These are phyloP conservation scores for Dasyprocta punctata DNA, from an alignment of 2,113 vertebrate species.

Conservation along the genomic window DNA sequence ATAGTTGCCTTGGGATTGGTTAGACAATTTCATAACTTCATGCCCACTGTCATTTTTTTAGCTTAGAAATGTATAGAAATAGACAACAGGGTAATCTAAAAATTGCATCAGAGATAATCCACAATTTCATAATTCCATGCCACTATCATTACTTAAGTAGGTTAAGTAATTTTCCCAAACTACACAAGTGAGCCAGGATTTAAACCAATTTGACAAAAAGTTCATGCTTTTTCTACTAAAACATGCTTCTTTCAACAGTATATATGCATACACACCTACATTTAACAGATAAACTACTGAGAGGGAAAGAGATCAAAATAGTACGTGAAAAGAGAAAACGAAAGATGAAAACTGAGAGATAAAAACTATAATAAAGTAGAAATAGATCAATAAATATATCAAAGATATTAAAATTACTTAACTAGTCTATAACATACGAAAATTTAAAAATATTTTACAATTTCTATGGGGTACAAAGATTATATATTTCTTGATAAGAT, in stretches of 20 bases:
- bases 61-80: too few species aligned
- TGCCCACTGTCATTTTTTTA: neutral
- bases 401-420: neutral
- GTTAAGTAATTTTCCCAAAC: neutral
- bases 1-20: neutral
- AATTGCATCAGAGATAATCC: too few species aligned
- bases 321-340: neutral
- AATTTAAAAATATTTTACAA: neutral
- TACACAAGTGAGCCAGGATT: neutral
- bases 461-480: neutral
- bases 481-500: neutral
- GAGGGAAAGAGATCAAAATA: neutral
- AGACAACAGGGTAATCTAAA: too few species aligned
- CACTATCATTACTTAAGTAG: neutral
- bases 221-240: neutral
- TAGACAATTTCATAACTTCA: neutral
- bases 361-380: neutral
- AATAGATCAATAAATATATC: neutral
- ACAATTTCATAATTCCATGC: neutral
- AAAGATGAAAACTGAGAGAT: neutral
- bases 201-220: neutral
- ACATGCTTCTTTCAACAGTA: neutral
- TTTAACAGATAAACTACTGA: slow-evolving; percentile 13
- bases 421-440: neutral
- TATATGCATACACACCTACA: neutral